phyloP scores from a whole-genome alignment of 2,113 vertebrate genomes.

The Oriolus oriolus region DNA sequence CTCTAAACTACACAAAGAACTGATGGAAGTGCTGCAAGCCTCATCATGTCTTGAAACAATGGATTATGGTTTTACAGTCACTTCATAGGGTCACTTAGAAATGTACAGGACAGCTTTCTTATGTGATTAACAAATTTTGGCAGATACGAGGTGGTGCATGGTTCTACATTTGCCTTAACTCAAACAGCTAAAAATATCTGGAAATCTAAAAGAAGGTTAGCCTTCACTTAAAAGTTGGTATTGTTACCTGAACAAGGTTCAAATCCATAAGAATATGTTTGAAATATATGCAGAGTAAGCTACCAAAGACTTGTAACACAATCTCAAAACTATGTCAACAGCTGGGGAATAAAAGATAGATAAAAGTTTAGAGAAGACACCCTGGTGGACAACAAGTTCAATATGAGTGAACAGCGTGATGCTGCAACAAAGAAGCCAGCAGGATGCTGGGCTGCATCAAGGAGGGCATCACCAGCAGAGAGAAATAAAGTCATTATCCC shows the following conservation, averaged over 20 bases:
- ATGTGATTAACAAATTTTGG: not conserved
- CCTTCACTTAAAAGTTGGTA: not conserved
- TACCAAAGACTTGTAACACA: not conserved
- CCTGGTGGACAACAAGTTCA: not conserved
- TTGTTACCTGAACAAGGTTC: not conserved
- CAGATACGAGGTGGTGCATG: not conserved
- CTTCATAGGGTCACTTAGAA: not conserved
- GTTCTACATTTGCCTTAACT: not conserved
- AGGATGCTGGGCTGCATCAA: not conserved
- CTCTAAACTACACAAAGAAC: not conserved
- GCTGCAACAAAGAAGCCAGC: not conserved
- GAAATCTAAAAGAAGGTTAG: not conserved
- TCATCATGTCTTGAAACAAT: not conserved
- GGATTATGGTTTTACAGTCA: not conserved
- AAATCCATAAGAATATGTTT: not conserved
- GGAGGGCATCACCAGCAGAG: not conserved
- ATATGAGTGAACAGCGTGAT: not conserved
- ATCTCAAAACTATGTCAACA: not conserved
- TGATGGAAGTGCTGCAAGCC: not conserved
- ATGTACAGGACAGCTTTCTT: not conserved
- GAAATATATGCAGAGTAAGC: not conserved
- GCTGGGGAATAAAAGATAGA: not conserved
- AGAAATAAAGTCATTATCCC: not conserved
- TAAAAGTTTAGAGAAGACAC: not conserved
- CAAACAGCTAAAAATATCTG: not conserved